Base-by-base conservation (phyloP, 2,113 vertebrate species). In the Etheostoma spectabile region DNA sequence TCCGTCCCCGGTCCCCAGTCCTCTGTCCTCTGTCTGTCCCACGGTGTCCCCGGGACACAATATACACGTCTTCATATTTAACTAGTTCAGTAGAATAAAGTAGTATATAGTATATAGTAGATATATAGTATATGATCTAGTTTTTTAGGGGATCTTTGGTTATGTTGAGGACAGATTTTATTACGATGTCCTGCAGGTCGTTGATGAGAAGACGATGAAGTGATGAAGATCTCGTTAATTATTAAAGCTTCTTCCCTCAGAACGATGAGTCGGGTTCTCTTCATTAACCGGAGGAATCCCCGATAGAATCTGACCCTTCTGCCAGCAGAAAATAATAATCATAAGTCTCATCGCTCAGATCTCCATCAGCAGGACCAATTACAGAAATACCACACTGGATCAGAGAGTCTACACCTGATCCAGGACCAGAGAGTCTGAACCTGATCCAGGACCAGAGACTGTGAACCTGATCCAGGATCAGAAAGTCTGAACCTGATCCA, bases 321-420 rank as follows among this genome's bases (percentile, higher is more conserved):
- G 82, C 84, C 89, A 89, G 57, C 69, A 53, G 18, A 63, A 30
- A 30, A 30, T 30, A 30, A 30, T 30, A 30, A 79, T 64, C 76
- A 80, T 77, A 59, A 74, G 57, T 84, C 60, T 86, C 46, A 60
- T 71, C 83, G 55, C 53, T 89, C 81, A 76, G 59, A 67, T 82
- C 48, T 62, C 80, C 78, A 86, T 91, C 82, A 86, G 55, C 79
- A 56, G 79, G 33, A 65, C 30, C 35, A 85, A 87, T 86, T 88
- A 79, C 88, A 85, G 77, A 83, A 82, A 91, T 91, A 91, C 90
- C 90, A 90, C 86, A 88, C 79, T 64, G 90, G 88, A 89, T 91
- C 79, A 83, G 12, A 82, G 12, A 14, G 35, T 42, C 66, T 71
- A 78, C 80, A 86, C 74, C 35, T 16, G 80, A 86, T 81, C 82